Evolutionary conservation across 2,113 vertebrate genomes (phyloP).

Genomic region (Mormyrus iriodes): DNA sequence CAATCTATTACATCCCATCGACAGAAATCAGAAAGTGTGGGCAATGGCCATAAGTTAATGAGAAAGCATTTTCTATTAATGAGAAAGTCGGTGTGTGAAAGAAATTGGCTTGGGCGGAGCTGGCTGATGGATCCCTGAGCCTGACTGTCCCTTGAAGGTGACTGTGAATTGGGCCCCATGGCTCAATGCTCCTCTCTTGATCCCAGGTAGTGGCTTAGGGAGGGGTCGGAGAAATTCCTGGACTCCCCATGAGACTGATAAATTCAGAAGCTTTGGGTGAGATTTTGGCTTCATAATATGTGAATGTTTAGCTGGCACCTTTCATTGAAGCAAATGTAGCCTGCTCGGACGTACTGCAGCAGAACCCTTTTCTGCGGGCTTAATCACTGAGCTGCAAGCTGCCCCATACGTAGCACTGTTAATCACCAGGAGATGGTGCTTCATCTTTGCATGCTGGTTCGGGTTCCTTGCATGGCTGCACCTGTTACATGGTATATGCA

Average conservation of each 20-base stretch:
- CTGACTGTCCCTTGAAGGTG: neutral
- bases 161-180: neutral
- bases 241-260: neutral
- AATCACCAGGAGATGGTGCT: neutral
- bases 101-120: neutral
- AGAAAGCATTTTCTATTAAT: slow-evolving; percentile 14
- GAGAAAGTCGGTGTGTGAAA: neutral
- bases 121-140: neutral
- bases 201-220: neutral
- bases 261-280: neutral
- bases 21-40: slow-evolving; percentile 21
- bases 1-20: slow-evolving; percentile 15
- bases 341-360: neutral
- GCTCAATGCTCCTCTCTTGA: neutral
- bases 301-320: neutral
- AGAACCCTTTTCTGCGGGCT: neutral
- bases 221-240: neutral
- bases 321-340: neutral
- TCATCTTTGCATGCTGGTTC: neutral
- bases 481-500: neutral
- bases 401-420: neutral
- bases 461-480: neutral
- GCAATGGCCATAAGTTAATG: slow-evolving; percentile 26
- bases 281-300: neutral
- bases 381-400: neutral